Evolutionary conservation across 2,113 vertebrate species (phyloP).

Genomic region (Prunella fulvescens): DNA sequence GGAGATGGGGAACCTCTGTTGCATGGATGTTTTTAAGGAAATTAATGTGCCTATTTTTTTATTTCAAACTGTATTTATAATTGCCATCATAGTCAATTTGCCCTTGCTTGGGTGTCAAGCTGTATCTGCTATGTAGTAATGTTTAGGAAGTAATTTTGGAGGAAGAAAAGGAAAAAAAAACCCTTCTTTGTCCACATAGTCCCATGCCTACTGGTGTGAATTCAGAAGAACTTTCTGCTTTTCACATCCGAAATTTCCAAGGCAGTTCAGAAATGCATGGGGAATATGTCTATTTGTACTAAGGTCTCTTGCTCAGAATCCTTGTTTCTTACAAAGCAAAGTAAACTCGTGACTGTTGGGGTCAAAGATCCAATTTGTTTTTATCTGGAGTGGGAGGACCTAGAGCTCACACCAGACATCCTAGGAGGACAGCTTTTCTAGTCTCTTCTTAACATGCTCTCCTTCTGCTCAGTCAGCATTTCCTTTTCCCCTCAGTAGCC

Average conservation of each 20-base stretch:
- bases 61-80: not conserved
- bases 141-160: not conserved
- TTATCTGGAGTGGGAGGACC: not conserved
- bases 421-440: not conserved
- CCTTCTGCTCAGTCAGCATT: constrained; percentile 39
- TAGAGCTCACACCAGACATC: not conserved
- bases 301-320: not conserved
- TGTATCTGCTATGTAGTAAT: not conserved
- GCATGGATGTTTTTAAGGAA: not conserved
- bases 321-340: not conserved
- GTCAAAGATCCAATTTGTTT: not conserved
- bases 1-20: not conserved
- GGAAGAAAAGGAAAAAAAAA: not conserved
- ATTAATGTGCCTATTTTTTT: not conserved
- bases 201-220: not conserved
- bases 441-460: not conserved
- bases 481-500: constrained; percentile 25
- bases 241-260: not conserved
- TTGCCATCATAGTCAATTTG: not conserved
- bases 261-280: not conserved
- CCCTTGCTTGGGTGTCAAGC: not conserved
- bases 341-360: not conserved
- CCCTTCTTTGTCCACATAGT: not conserved
- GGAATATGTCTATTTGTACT: not conserved
- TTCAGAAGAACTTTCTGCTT: not conserved